Base-by-base conservation (phyloP, 2,113 vertebrate genomes). In the Hipposideros armiger region DNA sequence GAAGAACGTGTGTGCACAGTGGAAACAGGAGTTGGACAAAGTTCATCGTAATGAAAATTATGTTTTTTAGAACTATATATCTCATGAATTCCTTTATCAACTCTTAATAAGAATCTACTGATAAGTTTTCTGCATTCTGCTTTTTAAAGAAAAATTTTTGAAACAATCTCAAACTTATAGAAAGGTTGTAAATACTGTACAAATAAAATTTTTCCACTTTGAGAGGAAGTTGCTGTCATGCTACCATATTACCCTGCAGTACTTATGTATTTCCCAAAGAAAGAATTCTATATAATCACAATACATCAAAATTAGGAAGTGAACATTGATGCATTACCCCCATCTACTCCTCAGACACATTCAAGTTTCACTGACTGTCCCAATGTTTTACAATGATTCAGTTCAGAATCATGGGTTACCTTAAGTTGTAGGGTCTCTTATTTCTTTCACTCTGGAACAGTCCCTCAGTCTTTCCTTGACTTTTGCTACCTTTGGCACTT, bases 1-100 rank as follows among this genome's bases (percentile, higher is more conserved):
- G 62, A 82, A 94, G 32, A 96, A 70, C 30, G 11, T 73, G 10
- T 69, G 4, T 72, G 15, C 15, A 69, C 58, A 80, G 11, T 88
- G 42, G 50, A 94, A 26, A 74, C 15, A 82, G 17, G 78, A 84
- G 14, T 77, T 86, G 67, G 30, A 89, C 36, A 64, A 66, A 96
- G 45, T 94, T 81, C 60, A 67, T 78, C 5, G 17, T 91, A 66
- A 93, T 87, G 95, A 82, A 96, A 92, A 72, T 66, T 90, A 67
- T 64, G n/a, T 45, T 87, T 90, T 90, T 84, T 95, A 86, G 50
- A 81, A 17, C 94, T 96, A 28, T 73, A n/a, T 73, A n/a, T 69
- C n/a, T 90, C 5, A 58, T 89, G 36, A 86, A 60, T 91, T 96
- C 20, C 62, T 91, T 90, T 90, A 60, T 73, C 66, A 95, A 10